Conservation (phyloP, 2,113 vertebrate species). For the Panthera uncia region DNA sequence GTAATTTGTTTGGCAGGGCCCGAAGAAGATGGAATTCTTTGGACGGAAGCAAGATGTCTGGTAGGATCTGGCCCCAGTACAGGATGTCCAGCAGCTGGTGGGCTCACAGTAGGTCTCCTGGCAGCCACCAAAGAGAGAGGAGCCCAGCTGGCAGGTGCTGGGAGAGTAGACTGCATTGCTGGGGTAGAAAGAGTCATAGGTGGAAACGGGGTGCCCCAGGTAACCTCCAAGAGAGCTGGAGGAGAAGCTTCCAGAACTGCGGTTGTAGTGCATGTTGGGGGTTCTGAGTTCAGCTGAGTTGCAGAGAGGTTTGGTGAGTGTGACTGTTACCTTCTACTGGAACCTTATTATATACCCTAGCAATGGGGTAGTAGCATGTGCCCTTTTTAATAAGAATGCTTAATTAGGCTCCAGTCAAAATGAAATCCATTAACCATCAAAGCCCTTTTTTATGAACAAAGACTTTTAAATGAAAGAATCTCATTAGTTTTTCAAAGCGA, state of each 20-base stretch:
- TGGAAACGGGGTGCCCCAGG: background rate
- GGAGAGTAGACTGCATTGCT: background rate
- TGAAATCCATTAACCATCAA: conserved; percentile 48
- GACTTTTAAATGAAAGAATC: conserved; percentile 46
- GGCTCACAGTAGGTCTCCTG: background rate
- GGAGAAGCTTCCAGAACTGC: conserved; percentile 19
- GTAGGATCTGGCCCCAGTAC: background rate
- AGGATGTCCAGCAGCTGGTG: background rate
- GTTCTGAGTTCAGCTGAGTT: background rate
- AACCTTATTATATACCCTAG: conserved; percentile 43
- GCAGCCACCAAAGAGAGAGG: background rate
- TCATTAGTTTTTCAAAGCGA: conserved; percentile 56
- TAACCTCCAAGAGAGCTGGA: background rate
- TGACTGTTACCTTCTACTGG: background rate
- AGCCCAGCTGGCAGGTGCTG: background rate
- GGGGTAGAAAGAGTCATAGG: background rate
- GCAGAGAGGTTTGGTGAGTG: background rate
- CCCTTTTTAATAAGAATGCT: conserved; percentile 23
- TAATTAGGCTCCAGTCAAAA: conserved; percentile 44
- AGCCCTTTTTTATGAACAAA: background rate
- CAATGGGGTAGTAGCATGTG: background rate
- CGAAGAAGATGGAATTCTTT: background rate
- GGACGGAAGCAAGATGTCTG: background rate
- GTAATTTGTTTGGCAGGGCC: background rate
- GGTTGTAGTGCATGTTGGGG: conserved; percentile 30